These are phyloP conservation scores for Drosophila leontia DNA, from an alignment of 1,140 invertebrate genomes.

Conservation along the genomic window DNA sequence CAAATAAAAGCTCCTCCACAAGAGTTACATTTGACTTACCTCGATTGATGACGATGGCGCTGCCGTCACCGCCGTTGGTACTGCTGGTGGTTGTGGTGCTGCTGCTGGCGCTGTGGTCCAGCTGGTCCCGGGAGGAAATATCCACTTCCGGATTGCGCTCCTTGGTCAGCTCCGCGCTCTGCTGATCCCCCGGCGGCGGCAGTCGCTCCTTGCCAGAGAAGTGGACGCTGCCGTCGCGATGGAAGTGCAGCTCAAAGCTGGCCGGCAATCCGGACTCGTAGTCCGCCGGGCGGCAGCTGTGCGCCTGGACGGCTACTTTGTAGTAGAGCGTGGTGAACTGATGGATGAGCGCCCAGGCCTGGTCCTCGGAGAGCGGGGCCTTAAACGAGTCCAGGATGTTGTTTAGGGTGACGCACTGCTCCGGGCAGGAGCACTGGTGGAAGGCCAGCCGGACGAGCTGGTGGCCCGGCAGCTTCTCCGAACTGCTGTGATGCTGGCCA, in stretches of 20 bases:
- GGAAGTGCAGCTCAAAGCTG: slow-evolving; percentile 87
- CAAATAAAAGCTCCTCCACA: not conserved
- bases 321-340: slow-evolving; percentile 90
- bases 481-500: not conserved
- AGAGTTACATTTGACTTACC: slow-evolving; percentile 38
- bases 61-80: slow-evolving; percentile 63
- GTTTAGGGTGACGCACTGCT: slow-evolving; percentile 91
- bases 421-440: slow-evolving; percentile 80
- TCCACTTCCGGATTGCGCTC: slow-evolving; percentile 5
- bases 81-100: slow-evolving; percentile 48
- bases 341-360: slow-evolving; percentile 97
- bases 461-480: not conserved
- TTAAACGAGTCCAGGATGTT: slow-evolving; percentile 94
- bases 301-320: slow-evolving; percentile 67
- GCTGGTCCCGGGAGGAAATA: slow-evolving; percentile 12
- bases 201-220: slow-evolving; percentile 59
- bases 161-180: not conserved
- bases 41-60: slow-evolving; percentile 53
- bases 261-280: slow-evolving; percentile 67
- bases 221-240: slow-evolving; percentile 92
- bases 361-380: slow-evolving; percentile 95
- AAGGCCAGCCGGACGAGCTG: slow-evolving; percentile 55
- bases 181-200: slow-evolving; percentile 61
- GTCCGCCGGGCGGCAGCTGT: slow-evolving; percentile 41
- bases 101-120: slow-evolving; percentile 69